Conservation (phyloP, 2,888 invertebrate species). For the Hedychridium roseum region DNA sequence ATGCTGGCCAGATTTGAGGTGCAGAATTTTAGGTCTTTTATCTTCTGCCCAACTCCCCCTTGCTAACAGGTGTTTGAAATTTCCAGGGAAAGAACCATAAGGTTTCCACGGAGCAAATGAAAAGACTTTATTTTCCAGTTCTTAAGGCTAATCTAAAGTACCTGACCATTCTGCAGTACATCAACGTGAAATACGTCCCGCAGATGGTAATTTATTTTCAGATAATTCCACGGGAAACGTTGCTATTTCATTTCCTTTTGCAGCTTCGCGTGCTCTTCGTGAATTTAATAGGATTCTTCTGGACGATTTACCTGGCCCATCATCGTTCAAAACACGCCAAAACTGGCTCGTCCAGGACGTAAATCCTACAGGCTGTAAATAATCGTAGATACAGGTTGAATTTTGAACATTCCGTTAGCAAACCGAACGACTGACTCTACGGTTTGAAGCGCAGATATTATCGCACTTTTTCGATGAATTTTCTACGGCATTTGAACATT, state of each 20-base stretch:
- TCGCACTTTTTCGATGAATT: no score
- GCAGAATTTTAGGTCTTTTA: constrained; percentile 1
- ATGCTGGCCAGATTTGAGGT: constrained; percentile 78
- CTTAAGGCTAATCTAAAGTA: constrained; percentile 80
- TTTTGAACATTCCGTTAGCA: no score
- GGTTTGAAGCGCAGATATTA: no score
- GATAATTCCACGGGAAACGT: no score
- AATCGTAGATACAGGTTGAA: no score
- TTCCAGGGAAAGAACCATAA: constrained; percentile 73
- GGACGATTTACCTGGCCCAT: constrained; percentile 79
- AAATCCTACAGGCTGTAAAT: no score
- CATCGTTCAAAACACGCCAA: constrained; percentile 73
- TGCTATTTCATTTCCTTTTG: constrained; percentile 60
- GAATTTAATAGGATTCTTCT: constrained; percentile 80
- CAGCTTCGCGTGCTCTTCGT: constrained; percentile 79
- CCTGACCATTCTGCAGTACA: constrained; percentile 76
- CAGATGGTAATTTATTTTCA: no score
- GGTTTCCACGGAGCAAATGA: constrained; percentile 71
- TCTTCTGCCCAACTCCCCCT: neutral
- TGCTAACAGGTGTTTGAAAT: neutral
- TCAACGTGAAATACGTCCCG: constrained; percentile 80
- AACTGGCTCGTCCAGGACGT: no score
- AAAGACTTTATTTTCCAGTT: constrained; percentile 72
- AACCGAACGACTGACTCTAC: no score
- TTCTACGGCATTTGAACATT: no score